Evolutionary conservation across 1,140 invertebrate species (phyloP), one percentile per base, ranked within the genome.

Genomic region (Centruroides sculpturatus): DNA sequence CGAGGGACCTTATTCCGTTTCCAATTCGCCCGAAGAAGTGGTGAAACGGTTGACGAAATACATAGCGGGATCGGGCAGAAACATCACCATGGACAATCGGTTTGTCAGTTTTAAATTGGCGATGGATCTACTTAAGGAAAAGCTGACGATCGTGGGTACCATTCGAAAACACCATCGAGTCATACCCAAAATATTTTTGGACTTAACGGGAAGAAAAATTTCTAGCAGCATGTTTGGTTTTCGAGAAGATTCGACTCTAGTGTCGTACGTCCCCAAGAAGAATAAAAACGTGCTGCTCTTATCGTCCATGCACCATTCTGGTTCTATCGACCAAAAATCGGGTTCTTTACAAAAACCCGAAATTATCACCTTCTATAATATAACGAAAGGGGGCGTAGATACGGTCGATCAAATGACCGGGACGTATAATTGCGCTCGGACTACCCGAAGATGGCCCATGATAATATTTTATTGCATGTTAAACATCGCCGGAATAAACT

Each of bases 311-410:
- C 68, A 69, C 55, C 10, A 66, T 48, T 59, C 62, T 13, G 41
- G 13, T 4, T n/a, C 35, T 4, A 55, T 66, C 9, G 60, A 66
- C 12, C 47, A 13, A 56, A 46, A 50, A 23, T 49, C 35, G 59
- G 55, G 66, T 36, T 36, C 56, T n/a, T n/a, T 11, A 47, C 61
- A 65, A 35, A 75, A 75, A 63, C 72, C 74, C 46, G 67, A 75
- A 23, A 74, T 78, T 48, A 69, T 76, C 51, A 47, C 62, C 7
- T 69, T 69, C 54, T 79, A 78, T 66, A 75, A 75, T 65, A 57
- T 58, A 48, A 73, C 71, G 3, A 79, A 79, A 70, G 71, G 72
- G 41, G 74, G 71, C 49, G 74, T 78, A 2, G 75, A 77, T 61
- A 69, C 65, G 8, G 60, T 77, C 12, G 72, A 77, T 59, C 66